Evolutionary conservation across 2,113 vertebrate genomes (phyloP), one percentile per base, ranked within the genome.

Genomic region (Eidolon helvum): DNA sequence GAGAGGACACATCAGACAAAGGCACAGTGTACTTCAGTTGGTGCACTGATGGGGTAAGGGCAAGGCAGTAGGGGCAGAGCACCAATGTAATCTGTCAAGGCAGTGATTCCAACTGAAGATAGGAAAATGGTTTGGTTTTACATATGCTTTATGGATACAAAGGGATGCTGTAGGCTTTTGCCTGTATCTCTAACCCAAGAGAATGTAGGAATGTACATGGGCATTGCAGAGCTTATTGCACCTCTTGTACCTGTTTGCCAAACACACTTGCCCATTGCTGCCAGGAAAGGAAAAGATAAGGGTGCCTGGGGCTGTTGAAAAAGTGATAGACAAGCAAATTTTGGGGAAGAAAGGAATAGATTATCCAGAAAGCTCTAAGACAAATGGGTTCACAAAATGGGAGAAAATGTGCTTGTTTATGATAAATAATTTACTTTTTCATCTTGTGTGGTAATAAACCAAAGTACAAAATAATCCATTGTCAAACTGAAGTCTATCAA

Each of bases 391-490:
- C 35, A 55, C 59, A 69, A 30, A 79, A 55, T 57, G 83, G 40
- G 57, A 65, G 48, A 93, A 72, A 74, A 66, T 89, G 45, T 82
- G 28, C 57, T 66, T 80, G 71, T 30, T 93, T 57, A 57, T 91
- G 55, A 80, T 45, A 83, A 93, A 93, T 10, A 57, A 26, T 69
- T 83, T 89, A 53, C 18, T 88, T 84, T 91, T 95, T 79, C 78
- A 85, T 69, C 35, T 53, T 74, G 7, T 80, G 43, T 95, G 48
- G 61, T 88, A 79, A 79, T 93, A 93, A 91, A 88, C 30, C 22
- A 7, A 74, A 79, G 85, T 79, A 33, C 0, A 10, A 91, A 86
- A 30, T 85, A 91, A 94, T 89, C 88, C 48, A 35, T 97, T 35
- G 80, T 83, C 87, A 82, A 72, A 79, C 48, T 68, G 14, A 86